Evolutionary conservation across 2,888 invertebrate species (phyloP), one percentile per base, ranked within the genome.

Genomic region (Shargacucullia verbasci): DNA sequence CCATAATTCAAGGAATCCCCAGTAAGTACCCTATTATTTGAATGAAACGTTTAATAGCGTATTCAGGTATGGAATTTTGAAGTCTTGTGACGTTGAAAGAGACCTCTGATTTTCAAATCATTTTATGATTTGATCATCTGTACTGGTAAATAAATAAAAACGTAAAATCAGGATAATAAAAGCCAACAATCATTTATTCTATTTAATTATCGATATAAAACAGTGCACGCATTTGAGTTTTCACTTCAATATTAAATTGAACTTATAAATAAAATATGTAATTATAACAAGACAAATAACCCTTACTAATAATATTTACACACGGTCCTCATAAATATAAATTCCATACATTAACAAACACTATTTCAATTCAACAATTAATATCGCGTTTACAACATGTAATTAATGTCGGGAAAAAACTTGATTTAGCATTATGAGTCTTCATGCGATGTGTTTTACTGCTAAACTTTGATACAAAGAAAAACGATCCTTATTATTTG

Each of bases 381-480:
- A 80, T 82, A 48, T 78, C 71, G 75, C 78, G 78, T 85, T 86
- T 82, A 87, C 82, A 85, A 80, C 80, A 62, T 78, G 81, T 86
- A 84, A 88, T 86, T 87, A 86, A 84, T 82, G 78, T 76, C 67
- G 76, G 78, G 83, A 85, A 86, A 85, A 85, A 79, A 77, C 82
- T 81, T 80, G 73, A 84, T 81, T 84, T 73, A 82, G 77, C 81
- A 82, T 81, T 83, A 78, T 83, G 74, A 76, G 72, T 76, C 82
- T 78, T 79, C 80, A 80, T 82, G 82, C 84, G 73, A 83, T 76
- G 78, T 78, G 31, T 74, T 78, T 79, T 43, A 62, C 47, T 52
- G 38, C 20, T 31, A 39, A 40, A 20, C 35, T 20, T 29, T 2
- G 5, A 13, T 13, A 14, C 44, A 15, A 38, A 20, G n/a, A 0